Conservation (phyloP, 2,888 invertebrate genomes). For the Charanyca ferruginea region DNA sequence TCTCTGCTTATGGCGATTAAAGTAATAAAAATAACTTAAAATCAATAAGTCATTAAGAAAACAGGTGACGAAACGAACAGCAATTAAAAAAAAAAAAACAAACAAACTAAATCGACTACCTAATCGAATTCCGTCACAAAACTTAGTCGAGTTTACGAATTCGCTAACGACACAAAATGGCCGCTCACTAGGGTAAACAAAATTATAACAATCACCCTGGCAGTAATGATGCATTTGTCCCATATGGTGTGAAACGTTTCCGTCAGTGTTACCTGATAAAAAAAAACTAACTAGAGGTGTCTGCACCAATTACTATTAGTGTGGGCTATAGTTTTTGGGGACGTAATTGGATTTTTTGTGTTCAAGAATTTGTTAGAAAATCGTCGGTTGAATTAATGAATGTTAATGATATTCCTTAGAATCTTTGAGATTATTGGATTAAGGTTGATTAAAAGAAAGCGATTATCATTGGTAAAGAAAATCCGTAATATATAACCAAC, state of each 20-base stretch:
- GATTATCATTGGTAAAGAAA: background rate
- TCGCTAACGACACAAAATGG: constrained; percentile 82
- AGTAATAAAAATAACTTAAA: background rate
- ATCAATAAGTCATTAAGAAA: background rate
- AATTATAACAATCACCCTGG: constrained; percentile 76
- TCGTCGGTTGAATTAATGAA: too few species aligned
- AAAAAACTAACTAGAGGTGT: constrained; percentile 59
- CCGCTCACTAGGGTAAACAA: constrained; percentile 74
- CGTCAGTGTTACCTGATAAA: constrained; percentile 38
- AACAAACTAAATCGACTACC: constrained; percentile 26
- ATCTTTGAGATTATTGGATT: background rate
- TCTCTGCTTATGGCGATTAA: background rate
- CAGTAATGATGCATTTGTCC: constrained; percentile 68
- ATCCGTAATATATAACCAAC: too few species aligned
- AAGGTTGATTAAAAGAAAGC: background rate
- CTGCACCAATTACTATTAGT: constrained; percentile 45
- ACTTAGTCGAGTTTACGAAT: constrained; percentile 63
- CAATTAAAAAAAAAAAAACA: constrained; percentile 7
- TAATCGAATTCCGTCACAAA: constrained; percentile 48
- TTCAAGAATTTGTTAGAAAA: background rate
- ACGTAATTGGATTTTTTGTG: constrained; percentile 4
- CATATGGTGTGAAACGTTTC: constrained; percentile 78
- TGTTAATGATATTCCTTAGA: too few species aligned
- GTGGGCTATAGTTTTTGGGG: constrained; percentile 13
- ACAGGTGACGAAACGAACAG: constrained; percentile 21